phyloP scores from a whole-genome alignment of 37 sponge, comb jelly and placozoan genomes.

The Ianthella basta region DNA sequence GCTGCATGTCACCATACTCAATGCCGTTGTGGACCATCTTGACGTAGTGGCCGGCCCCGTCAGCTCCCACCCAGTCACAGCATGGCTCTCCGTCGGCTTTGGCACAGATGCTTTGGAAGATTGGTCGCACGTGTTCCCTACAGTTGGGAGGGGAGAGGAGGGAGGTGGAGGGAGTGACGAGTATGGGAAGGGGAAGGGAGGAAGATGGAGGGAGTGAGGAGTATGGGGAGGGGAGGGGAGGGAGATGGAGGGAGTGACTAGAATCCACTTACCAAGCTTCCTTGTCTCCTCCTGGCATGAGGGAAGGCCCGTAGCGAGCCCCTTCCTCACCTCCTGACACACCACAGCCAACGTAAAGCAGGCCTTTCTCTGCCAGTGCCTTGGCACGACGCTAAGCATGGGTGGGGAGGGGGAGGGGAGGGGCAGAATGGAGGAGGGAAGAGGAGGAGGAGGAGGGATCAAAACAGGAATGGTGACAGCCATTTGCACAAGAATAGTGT shows the following conservation, averaged over 20 bases:
- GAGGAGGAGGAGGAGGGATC: neutral
- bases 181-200: neutral
- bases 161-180: neutral
- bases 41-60: slow-evolving; percentile 97
- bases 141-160: neutral
- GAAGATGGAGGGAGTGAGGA: neutral
- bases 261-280: slow-evolving; percentile 75
- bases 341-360: slow-evolving; percentile 88
- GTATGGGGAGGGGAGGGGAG: neutral
- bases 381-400: slow-evolving; percentile 71
- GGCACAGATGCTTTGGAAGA: slow-evolving; percentile 88
- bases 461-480: too few relatives aligned
- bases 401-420: neutral
- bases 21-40: slow-evolving; percentile 99
- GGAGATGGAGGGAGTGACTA: slow-evolving; percentile 2
- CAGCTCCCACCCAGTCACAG: slow-evolving; percentile 96
- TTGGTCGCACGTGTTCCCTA: slow-evolving; percentile 51
- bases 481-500: too few relatives aligned
- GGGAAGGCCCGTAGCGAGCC: slow-evolving; percentile 95
- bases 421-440: neutral
- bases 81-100: slow-evolving; percentile 87
- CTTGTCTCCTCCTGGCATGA: slow-evolving; percentile 94
- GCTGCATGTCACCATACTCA: slow-evolving; percentile 99
- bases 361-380: slow-evolving; percentile 69
- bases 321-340: slow-evolving; percentile 99